phyloP scores from a whole-genome alignment of 92 coral and sea anemone genomes.

The Zoanthus gigantus region DNA sequence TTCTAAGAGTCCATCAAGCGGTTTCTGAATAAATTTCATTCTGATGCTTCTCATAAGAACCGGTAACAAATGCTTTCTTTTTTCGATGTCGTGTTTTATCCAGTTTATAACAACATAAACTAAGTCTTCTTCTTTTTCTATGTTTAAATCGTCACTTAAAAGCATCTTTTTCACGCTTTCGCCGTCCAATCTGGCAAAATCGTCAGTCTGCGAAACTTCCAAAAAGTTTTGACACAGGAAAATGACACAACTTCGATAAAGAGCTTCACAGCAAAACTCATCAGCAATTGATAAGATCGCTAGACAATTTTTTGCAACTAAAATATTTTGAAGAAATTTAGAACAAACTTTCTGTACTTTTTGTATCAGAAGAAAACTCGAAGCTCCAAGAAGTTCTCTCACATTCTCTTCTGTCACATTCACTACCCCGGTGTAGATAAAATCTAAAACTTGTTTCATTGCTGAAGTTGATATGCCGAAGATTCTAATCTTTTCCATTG shows the following conservation, averaged over 20 bases:
- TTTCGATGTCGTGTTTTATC: conserved; percentile 63
- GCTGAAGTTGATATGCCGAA: conserved; percentile 67
- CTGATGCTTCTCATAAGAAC: conserved; percentile 72
- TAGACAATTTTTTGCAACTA: conserved; percentile 79
- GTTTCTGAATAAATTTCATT: conserved; percentile 58
- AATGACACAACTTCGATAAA: conserved; percentile 62
- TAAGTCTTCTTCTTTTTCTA: conserved; percentile 76
- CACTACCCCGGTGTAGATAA: conserved; percentile 85
- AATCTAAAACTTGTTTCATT: conserved; percentile 73
- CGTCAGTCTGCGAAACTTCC: conserved; percentile 68
- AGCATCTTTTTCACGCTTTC: conserved; percentile 65
- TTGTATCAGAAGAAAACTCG: conserved; percentile 75
- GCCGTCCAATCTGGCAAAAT: conserved; percentile 60
- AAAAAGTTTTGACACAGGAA: conserved; percentile 65
- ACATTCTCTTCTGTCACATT: conserved; percentile 73
- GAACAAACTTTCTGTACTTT: conserved; percentile 77
- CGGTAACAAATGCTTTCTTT: conserved; percentile 42
- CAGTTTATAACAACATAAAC: conserved; percentile 73
- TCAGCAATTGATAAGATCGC: conserved; percentile 83
- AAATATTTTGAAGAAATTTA: conserved; percentile 64
- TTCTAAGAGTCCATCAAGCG: conserved; percentile 29
- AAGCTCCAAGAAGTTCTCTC: conserved; percentile 76
- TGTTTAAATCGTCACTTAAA: conserved; percentile 79
- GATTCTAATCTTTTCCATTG: conserved; percentile 62
- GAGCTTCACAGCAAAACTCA: conserved; percentile 67